These are phyloP conservation scores for Cephalopterus ornatus DNA, from an alignment of 2,113 vertebrate genomes.

Conservation along the genomic window DNA sequence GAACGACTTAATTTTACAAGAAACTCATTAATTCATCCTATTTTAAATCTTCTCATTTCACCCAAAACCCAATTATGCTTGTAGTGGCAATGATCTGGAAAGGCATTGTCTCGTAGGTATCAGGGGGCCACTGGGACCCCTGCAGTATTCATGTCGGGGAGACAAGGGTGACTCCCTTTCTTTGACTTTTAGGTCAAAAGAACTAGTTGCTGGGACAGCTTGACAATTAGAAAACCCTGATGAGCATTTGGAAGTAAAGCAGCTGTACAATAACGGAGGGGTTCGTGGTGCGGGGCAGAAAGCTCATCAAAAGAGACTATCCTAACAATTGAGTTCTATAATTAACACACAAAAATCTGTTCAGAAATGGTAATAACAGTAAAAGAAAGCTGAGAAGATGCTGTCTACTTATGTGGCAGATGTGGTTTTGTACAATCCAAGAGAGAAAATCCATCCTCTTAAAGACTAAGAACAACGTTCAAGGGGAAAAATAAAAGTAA, in stretches of 20 bases:
- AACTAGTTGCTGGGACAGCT: constrained; percentile 27
- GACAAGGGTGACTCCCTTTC: constrained; percentile 24
- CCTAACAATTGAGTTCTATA: constrained; percentile 74
- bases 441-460: constrained; percentile 44
- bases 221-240: constrained; percentile 55
- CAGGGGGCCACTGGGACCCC: background rate
- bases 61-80: constrained; percentile 63
- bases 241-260: constrained; percentile 51
- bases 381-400: constrained; percentile 48
- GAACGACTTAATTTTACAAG: constrained; percentile 76
- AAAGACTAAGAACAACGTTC: constrained; percentile 8
- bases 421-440: constrained; percentile 13
- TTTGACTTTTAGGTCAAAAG: constrained; percentile 60
- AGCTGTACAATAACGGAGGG: constrained; percentile 49
- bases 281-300: constrained; percentile 49
- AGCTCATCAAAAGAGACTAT: constrained; percentile 68
- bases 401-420: constrained; percentile 48
- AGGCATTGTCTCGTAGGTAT: background rate
- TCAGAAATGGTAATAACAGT: constrained; percentile 65
- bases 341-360: constrained; percentile 79
- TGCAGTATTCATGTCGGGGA: constrained; percentile 12
- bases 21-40: constrained; percentile 71
- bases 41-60: constrained; percentile 61
- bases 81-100: constrained; percentile 50
- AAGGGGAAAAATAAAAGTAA: constrained; percentile 4